Evolutionary conservation across 2,888 invertebrate species (phyloP).

Genomic region (Drosophila kambysellisi): DNA sequence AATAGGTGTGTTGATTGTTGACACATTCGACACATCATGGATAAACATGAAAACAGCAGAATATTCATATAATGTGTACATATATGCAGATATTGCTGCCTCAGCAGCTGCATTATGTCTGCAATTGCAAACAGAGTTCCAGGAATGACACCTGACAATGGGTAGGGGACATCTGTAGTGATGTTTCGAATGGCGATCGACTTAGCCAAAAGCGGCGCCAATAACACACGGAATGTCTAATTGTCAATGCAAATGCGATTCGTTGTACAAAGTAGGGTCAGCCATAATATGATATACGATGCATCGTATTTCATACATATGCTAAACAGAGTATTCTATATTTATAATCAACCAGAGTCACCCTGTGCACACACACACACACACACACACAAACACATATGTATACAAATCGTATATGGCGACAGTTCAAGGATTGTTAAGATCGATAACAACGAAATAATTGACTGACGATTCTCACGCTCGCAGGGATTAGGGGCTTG

Average conservation of each 20-base stretch:
- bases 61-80: slow-evolving; percentile 13
- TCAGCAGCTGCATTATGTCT: slow-evolving; percentile 26
- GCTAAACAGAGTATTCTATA: not conserved
- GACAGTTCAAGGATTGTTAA: slow-evolving; percentile 75
- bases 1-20: slow-evolving; percentile 40
- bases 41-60: slow-evolving; percentile 28
- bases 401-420: slow-evolving; percentile 28
- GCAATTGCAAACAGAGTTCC: slow-evolving; percentile 40
- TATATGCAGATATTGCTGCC: slow-evolving; percentile 37
- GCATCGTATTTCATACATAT: not conserved
- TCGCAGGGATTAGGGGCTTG: slow-evolving; percentile 23
- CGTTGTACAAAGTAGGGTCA: slow-evolving; percentile 56
- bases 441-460: slow-evolving; percentile 71
- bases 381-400: not conserved
- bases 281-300: slow-evolving; percentile 46
- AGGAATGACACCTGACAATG: slow-evolving; percentile 45
- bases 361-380: slow-evolving; percentile 23
- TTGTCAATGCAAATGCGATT: slow-evolving; percentile 70
- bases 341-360: slow-evolving; percentile 1
- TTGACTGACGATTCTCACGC: slow-evolving; percentile 81
- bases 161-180: slow-evolving; percentile 39
- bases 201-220: slow-evolving; percentile 46
- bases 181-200: slow-evolving; percentile 22
- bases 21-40: slow-evolving; percentile 33
- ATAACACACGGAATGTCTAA: slow-evolving; percentile 51